These are phyloP conservation scores for Fulica atra DNA, from an alignment of 2,113 vertebrate species.

Conservation along the genomic window DNA sequence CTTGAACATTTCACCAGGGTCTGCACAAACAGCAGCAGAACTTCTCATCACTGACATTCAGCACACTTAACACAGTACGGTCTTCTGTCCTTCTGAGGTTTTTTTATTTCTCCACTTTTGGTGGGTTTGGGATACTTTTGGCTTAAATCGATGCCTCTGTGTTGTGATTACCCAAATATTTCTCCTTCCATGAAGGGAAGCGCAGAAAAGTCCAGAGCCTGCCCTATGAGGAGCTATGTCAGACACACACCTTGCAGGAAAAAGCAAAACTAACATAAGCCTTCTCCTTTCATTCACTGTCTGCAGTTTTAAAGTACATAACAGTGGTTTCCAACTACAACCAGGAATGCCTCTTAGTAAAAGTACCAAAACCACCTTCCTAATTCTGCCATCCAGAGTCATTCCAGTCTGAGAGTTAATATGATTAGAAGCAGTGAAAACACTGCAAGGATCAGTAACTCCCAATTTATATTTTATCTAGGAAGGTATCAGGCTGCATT, in stretches of 20 bases:
- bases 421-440: background rate
- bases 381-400: background rate
- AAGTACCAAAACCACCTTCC: background rate
- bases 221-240: accelerated
- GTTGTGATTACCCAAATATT: background rate
- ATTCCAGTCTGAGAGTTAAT: background rate
- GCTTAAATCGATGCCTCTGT: background rate
- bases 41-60: background rate
- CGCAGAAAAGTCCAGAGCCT: background rate
- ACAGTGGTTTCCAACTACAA: background rate
- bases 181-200: background rate
- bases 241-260: background rate
- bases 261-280: background rate
- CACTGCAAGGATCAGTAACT: background rate
- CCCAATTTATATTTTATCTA: background rate
- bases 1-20: background rate
- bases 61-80: background rate
- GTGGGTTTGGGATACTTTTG: background rate
- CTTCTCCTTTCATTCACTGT: background rate
- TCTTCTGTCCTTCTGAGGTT: background rate
- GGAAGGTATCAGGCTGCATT: background rate
- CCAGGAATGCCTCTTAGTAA: background rate
- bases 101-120: background rate
- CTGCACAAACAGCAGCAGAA: background rate
- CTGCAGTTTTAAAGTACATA: background rate